A percentile compares a stretch with the other conserved stretches of the same genome.
These are phyloP conservation scores for Triplophysa rosa DNA, from an alignment of 2,113 vertebrate genomes.

Conservation along the genomic window DNA sequence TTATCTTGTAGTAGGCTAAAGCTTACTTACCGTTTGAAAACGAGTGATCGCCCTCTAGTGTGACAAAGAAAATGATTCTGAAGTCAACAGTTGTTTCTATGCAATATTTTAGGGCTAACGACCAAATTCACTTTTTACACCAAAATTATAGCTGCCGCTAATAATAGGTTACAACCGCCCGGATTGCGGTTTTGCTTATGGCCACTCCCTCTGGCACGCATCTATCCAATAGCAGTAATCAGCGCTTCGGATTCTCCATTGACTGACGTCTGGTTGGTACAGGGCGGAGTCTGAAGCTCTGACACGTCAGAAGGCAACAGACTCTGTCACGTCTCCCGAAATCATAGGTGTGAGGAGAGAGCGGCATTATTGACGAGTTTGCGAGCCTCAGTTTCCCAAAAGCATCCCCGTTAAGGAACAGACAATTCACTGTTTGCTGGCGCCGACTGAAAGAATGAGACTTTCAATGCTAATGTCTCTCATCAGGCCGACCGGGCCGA, in stretches of 20 bases:
- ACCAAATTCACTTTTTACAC: conserved; percentile 33
- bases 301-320: conserved; percentile 53
- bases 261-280: conserved; percentile 31
- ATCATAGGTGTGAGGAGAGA: conserved; percentile 35
- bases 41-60: conserved; percentile 34
- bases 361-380: background rate
- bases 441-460: conserved; percentile 74
- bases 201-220: background rate
- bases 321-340: background rate
- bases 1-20: background rate
- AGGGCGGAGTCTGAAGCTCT: conserved; percentile 40
- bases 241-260: conserved; percentile 2
- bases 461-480: conserved; percentile 82
- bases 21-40: background rate
- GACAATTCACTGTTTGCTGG: background rate
- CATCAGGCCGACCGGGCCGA: conserved; percentile 86
- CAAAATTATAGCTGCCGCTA: conserved; percentile 32
- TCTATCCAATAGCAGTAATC: conserved; percentile 15
- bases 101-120: conserved; percentile 16
- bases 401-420: background rate
- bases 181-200: background rate
- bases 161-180: background rate
- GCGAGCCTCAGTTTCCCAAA: background rate
- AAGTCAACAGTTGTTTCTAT: conserved; percentile 15
- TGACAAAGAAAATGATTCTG: background rate